These are phyloP conservation scores for Eulithis testata DNA, from an alignment of 2,888 invertebrate species.

Conservation along the genomic window DNA sequence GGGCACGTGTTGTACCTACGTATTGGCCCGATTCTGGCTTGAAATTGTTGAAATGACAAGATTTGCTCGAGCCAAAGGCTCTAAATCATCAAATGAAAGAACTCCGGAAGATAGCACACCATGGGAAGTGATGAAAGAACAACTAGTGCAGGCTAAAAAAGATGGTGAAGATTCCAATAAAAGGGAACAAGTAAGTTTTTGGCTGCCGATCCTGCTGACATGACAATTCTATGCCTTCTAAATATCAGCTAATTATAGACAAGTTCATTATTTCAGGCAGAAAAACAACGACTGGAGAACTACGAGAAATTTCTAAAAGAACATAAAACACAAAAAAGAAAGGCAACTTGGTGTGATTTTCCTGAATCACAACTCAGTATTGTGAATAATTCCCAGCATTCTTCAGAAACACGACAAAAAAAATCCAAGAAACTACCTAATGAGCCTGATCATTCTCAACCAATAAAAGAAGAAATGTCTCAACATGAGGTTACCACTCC, in stretches of 20 bases:
- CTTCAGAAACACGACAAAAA: slow-evolving; percentile 22
- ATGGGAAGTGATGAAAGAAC: slow-evolving; percentile 89
- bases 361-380: slow-evolving; percentile 57
- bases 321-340: slow-evolving; percentile 71
- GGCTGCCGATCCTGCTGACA: not conserved
- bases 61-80: slow-evolving; percentile 90
- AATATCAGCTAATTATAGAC: too few relatives aligned
- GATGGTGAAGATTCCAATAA: slow-evolving; percentile 72
- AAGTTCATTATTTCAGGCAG: slow-evolving; percentile 63
- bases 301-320: slow-evolving; percentile 82
- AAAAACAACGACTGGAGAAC: slow-evolving; percentile 77
- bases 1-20: too few relatives aligned
- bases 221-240: too few relatives aligned
- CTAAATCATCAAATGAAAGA: slow-evolving; percentile 89
- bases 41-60: slow-evolving; percentile 85
- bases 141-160: slow-evolving; percentile 81
- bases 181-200: slow-evolving; percentile 61
- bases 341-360: slow-evolving; percentile 84
- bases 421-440: slow-evolving; percentile 15
- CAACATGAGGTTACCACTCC: slow-evolving; percentile 1
- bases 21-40: too few relatives aligned
- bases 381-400: slow-evolving; percentile 13
- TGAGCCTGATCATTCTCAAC: not conserved
- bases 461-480: slow-evolving; percentile 42
- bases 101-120: slow-evolving; percentile 88